These are phyloP conservation scores for Diabrotica balteata DNA, from an alignment of 2,888 invertebrate genomes.

Conservation along the genomic window DNA sequence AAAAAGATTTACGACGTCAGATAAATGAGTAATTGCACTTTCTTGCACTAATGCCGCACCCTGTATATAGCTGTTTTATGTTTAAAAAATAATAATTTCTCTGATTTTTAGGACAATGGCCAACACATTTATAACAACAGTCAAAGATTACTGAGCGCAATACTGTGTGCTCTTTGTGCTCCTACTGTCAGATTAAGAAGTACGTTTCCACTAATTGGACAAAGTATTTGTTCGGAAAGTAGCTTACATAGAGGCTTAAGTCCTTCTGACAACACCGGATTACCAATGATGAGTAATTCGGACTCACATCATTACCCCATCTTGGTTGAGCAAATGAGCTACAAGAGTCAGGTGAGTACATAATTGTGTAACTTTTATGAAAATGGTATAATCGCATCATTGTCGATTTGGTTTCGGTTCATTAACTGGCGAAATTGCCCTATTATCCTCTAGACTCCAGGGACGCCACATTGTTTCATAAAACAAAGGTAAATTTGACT, in stretches of 20 bases:
- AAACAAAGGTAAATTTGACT: too few species aligned
- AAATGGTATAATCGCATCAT: too few species aligned
- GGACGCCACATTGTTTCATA: too few species aligned
- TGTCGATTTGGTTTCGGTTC: too few species aligned
- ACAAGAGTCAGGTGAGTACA: slow-evolving; percentile 65
- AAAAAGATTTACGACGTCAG: too few species aligned
- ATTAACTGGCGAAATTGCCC: too few species aligned
- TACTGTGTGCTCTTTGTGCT: slow-evolving; percentile 84
- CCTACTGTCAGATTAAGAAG: slow-evolving; percentile 76
- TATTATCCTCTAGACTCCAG: too few species aligned
- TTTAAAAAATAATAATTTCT: slow-evolving; percentile 41
- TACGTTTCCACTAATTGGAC: slow-evolving; percentile 74
- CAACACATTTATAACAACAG: slow-evolving; percentile 50
- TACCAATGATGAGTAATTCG: slow-evolving; percentile 71
- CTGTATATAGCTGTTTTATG: background rate
- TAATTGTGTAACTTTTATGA: background rate
- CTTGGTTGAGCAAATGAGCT: slow-evolving; percentile 79
- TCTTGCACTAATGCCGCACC: too few species aligned
- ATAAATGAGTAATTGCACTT: too few species aligned
- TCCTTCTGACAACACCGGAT: slow-evolving; percentile 73
- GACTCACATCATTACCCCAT: slow-evolving; percentile 79
- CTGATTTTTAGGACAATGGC: slow-evolving; percentile 53
- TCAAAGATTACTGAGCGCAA: slow-evolving; percentile 77
- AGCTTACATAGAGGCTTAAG: slow-evolving; percentile 67
- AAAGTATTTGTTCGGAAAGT: slow-evolving; percentile 54